Base-by-base conservation (phyloP, 2,888 invertebrate genomes). In the Erebia ligea region DNA sequence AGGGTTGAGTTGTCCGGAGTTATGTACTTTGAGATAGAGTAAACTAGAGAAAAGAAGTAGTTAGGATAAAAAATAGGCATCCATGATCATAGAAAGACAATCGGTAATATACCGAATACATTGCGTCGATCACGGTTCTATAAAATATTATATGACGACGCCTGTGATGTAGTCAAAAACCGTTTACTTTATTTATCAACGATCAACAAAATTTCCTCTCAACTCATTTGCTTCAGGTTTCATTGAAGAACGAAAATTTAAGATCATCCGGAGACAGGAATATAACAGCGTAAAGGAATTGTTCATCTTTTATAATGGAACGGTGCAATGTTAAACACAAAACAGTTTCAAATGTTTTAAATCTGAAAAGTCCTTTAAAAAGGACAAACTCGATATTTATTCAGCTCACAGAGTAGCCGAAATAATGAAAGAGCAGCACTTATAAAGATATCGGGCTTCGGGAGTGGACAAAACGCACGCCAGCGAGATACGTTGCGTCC, bases 391-490 rank as follows among this genome's bases (percentile, higher is more conserved):
- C 45, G 58, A 67, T 70, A 73, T 69, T 62, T 69, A 75, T 74
- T 68, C 67, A n/a, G 56, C 58, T 50, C 68, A 67, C 65, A 50
- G 71, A 66, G 74, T 73, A 75, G 71, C 71, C 72, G 77, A 75
- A 78, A 77, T 76, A 73, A 78, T 73, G 76, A 73, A 73, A 69
- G 73, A 70, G 75, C 69, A 73, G 80, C 84, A 82, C 84, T 84
- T 88, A 88, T 88, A 89, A 87, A 90, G 87, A 88, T 86, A 86
- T 86, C 85, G 80, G 76, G 80, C 78, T 81, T 77, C 85, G 80
- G 76, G 80, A 79, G 81, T 77, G 81, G 76, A 82, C 80, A 84
- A 80, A 81, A 81, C 79, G 80, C 81, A 76, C 73, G 78, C 82
- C 78, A 76, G 70, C 66, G 72, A 67, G 79, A 78, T 76, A 77